Conservation (phyloP, 2,113 vertebrate species). For the Spea bombifrons region DNA sequence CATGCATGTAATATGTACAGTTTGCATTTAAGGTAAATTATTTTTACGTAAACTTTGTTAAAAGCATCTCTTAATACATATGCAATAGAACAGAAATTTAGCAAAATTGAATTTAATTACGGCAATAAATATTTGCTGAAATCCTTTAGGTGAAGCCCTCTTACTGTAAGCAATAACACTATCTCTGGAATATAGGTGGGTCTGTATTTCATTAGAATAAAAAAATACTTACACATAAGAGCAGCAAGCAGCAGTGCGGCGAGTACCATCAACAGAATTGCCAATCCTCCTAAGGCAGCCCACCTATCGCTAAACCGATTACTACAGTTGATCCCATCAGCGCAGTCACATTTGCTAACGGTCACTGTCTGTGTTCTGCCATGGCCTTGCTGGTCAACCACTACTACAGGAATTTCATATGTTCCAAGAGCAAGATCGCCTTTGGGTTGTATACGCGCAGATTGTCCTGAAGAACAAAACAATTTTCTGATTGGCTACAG, state of each 20-base stretch:
- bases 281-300: constrained; percentile 71
- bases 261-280: constrained; percentile 78
- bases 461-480: constrained; percentile 61
- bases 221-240: constrained; percentile 75
- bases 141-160: no score
- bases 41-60: no score
- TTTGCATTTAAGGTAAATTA: no score
- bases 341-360: constrained; percentile 68
- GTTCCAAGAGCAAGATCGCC: constrained; percentile 56
- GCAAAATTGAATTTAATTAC: no score
- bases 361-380: constrained; percentile 49
- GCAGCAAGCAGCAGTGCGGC: constrained; percentile 72
- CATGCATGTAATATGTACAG: no score
- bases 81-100: no score
- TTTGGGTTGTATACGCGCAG: constrained; percentile 59
- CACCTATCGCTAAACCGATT: background rate
- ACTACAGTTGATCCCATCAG: constrained; percentile 52
- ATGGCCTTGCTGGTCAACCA: constrained; percentile 71
- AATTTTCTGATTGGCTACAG: background rate
- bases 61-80: no score
- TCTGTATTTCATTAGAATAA: no score
- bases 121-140: no score
- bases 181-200: no score
- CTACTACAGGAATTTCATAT: constrained; percentile 64
- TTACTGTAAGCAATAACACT: no score